Base-by-base conservation (phyloP, 92 coral and sea anemone species). In the Phenganax subtilis region DNA sequence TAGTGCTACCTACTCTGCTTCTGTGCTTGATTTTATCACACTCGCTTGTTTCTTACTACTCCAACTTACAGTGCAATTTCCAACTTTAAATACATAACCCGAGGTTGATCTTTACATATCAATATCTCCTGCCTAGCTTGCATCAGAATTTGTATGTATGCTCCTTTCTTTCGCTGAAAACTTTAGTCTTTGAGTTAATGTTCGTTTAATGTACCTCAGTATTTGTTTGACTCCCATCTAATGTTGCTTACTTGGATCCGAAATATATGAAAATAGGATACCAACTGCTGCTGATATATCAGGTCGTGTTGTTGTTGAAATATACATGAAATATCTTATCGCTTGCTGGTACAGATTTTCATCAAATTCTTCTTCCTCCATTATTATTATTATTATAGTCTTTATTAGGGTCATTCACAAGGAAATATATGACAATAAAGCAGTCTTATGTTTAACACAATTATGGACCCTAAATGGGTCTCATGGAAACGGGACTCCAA, bases 181-280 rank as follows among this genome's bases (percentile, higher is more conserved):
- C 10, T 77, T 80, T 7, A 85, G 78, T 3, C 87, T 89, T 86
- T 85, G 80, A 63, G 76, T 77, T 74, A 86, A 25, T 16, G 91
- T 90, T 56, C 91, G 90, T 66, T 86, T 84, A 15, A 81, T 61
- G 81, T 90, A 90, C 37, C 93, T 61, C n/a, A 86, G 59, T 52
- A 86, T 64, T 12, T 72, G 84, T 44, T 85, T 85, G 15, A 84
- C 84, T 14, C 72, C 89, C 11, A 20, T 75, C 82, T 73, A 80
- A 54, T 88, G 86, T 31, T 85, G 86, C 9, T 66, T 82, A 69
- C 80, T 85, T 8, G 85, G 91, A 29, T 59, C 66, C 10, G 86
- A 81, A 81, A 65, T 63, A 28, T 88, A 84, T 66, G 63, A 77
- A 12, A 87, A 66, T 57, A 83, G 55, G 7, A 30, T 57, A 88